Base-by-base conservation (phyloP, 2,888 invertebrate genomes). In the Ornithoptera alexandrae region DNA sequence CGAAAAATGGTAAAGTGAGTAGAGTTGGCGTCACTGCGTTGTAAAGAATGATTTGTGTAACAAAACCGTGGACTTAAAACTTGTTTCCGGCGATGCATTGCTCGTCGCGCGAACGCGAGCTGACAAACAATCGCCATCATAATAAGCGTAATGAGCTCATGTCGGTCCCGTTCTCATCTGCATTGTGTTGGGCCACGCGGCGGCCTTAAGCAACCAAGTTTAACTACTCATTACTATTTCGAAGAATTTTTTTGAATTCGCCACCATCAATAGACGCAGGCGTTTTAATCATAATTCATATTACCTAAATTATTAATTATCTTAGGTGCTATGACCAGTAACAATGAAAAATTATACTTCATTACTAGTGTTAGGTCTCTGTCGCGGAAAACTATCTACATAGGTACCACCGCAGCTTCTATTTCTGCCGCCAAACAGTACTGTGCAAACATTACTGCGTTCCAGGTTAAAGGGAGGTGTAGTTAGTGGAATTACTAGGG, bases 71-170 rank as follows among this genome's bases (percentile, higher is more conserved):
- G 73, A 77, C 58, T 70, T 57, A n/a, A 53, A 24, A 58, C 66
- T 67, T 63, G 78, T 79, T 79, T 78, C 78, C 79, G 77, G 78
- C 81, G 81, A 80, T 78, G 81, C 75, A 76, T 75, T 79, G 83
- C 70, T 66, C 71, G 71, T 70, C 82, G 83, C 84, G 83, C 80
- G 81, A 78, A 84, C 84, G 84, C 83, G 76, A 80, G 78, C 77
- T 79, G 74, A 79, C 84, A 82, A 86, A 88, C 89, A 88, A 89
- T 88, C 79, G 85, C 76, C 79, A 81, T 80, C 79, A 83, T 87
- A 88, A 88, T 86, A 84, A 83, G 83, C 88, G 86, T 89, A 84
- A 86, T 88, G 84, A 85, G 83, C 78, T 79, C 81, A 79, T 79
- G 79, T 74, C 81, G 81, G 81, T 86, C 84, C 83, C 84, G 84